Evolutionary conservation across 2,888 invertebrate genomes (phyloP).

Genomic region (Troglohyphantes excavatus): DNA sequence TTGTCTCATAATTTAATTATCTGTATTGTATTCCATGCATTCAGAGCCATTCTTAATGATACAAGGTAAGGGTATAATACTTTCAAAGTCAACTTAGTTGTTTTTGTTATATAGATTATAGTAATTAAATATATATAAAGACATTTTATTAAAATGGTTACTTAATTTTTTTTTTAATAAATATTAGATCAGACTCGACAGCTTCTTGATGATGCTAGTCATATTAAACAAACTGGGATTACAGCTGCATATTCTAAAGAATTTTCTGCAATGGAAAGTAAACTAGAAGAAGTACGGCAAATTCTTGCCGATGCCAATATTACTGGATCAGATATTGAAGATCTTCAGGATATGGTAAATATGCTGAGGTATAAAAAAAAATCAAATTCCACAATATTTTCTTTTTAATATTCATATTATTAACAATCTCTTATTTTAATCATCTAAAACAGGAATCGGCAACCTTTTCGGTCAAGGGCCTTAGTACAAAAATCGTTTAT

Average conservation of each 20-base stretch:
- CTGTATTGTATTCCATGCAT: constrained; percentile 71
- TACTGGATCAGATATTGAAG: constrained; percentile 84
- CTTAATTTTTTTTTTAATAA: not conserved
- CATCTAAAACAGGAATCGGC: too few relatives aligned
- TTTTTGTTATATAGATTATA: too few relatives aligned
- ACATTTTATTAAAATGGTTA: not conserved
- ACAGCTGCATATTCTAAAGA: constrained; percentile 97
- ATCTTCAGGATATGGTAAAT: constrained; percentile 83
- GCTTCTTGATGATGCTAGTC: constrained; percentile 92
- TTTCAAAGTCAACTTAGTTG: not conserved
- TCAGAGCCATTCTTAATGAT: constrained; percentile 48
- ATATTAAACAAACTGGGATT: constrained; percentile 97
- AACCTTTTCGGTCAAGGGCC: too few relatives aligned
- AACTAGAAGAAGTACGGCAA: constrained; percentile 89
- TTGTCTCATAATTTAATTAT: not conserved
- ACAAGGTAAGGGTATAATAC: constrained; percentile 52
- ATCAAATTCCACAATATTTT: too few relatives aligned
- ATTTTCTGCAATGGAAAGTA: constrained; percentile 94
- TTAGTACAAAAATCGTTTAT: too few relatives aligned
- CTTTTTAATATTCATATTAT: too few relatives aligned
- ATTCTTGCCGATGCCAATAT: constrained; percentile 91
- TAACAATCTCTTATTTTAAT: too few relatives aligned
- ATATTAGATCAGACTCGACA: constrained; percentile 87
- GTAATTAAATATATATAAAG: not conserved
- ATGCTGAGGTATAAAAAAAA: constrained; percentile 83